Evolutionary conservation across 2,797 vertebrate species (phyloP).

Genomic region (Gallinago nigripennis): DNA sequence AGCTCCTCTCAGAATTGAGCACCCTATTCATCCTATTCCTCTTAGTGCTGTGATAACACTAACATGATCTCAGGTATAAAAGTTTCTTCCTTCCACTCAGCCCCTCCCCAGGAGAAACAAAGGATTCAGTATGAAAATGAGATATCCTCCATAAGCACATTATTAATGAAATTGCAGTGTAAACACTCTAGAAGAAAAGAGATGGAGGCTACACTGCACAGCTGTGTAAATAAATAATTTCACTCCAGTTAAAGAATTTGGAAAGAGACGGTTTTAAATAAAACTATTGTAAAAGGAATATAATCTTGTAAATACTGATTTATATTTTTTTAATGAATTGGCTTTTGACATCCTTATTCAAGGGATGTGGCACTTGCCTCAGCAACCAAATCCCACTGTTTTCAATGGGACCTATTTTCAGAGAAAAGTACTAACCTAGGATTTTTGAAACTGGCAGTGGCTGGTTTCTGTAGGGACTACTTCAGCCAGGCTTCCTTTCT

Average conservation of each 20-base stretch:
- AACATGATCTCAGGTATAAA: not conserved
- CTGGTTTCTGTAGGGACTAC: not conserved
- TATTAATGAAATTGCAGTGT: not conserved
- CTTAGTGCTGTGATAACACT: not conserved
- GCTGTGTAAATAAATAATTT: not conserved
- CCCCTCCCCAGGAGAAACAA: not conserved
- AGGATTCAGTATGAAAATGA: not conserved
- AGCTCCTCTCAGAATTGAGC: not conserved
- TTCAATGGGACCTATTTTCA: constrained; percentile 8
- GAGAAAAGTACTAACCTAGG: not conserved
- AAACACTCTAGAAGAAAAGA: not conserved
- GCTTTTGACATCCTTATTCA: not conserved
- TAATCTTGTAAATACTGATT: not conserved
- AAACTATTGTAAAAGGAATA: not conserved
- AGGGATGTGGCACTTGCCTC: not conserved
- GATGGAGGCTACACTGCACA: not conserved
- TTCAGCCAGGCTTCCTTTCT: not conserved
- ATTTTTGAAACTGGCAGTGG: not conserved
- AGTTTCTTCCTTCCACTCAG: not conserved
- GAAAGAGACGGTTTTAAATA: not conserved
- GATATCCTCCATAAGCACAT: not conserved
- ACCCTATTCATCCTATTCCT: not conserved
- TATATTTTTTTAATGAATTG: not conserved
- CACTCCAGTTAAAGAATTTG: not conserved
- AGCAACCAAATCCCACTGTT: not conserved